Base-by-base conservation (phyloP, 1,140 invertebrate species). In the Drosophila oshimai region DNA sequence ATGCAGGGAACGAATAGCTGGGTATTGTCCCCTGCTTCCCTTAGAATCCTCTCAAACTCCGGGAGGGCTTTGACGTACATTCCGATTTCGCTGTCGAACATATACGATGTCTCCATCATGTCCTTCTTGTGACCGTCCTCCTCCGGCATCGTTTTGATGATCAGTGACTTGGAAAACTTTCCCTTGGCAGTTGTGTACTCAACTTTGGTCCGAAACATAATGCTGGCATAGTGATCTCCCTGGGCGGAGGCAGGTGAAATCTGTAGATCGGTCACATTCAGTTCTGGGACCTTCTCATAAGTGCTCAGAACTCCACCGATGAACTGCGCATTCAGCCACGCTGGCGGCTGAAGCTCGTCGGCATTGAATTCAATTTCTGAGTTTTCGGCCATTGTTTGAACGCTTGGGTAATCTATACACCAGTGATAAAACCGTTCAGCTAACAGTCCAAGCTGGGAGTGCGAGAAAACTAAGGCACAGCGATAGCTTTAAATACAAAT, bases 181-280 rank as follows among this genome's bases (percentile, higher is more conserved):
- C 20, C 31, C 13, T 41, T 54, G 0, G 9, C 0, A 0, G 12
- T 39, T 0, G 39, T 45, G 15, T 65, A 81, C 15, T 68, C 41
- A 9, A 62, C 61, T 2, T 0, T 13, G 6, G 51, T 37, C 0
- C 84, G 77, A 9, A 89, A 89, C 77, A 89, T 89, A 1, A 89
- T 26, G 41, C 87, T 89, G 2, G 80, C 87, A 86, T 83, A 89
- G 39, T 89, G 87, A 87, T 89, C 87, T 2, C 84, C 87, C 22
- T 83, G 77, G 10, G 68, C 64, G 28, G 44, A 68, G 0, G 87
- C 87, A 0, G 87, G 87, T 0, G 76, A 60, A 2, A 75, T 54
- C 41, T 73, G 44, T 1, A 70, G 17, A 26, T 47, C 41, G 2
- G 33, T 51, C 1, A 88, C 47, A 7, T 62, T 65, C 0, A 80